Evolutionary conservation across 2,888 invertebrate genomes (phyloP), one percentile per base, ranked within the genome.

Genomic region (Limulus polyphemus): DNA sequence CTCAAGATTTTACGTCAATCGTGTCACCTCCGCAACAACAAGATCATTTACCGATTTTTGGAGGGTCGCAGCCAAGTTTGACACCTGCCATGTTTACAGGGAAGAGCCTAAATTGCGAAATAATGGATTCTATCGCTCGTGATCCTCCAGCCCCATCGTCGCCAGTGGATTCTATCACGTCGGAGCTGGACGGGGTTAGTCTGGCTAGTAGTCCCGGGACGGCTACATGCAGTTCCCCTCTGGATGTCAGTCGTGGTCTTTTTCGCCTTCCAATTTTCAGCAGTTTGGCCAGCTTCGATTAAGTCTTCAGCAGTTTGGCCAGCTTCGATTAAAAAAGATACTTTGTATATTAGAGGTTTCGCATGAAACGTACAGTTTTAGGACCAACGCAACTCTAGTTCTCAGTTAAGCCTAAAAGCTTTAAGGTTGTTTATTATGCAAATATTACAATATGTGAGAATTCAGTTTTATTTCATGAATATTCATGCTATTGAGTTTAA

Each of bases 1-100:
- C 67, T n/a, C 67, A 66, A 52, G 68, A 70, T 50, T 67, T 67
- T 56, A 52, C 68, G 46, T 57, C 61, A 57, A 57, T 47, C 16
- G 48, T 46, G 12, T 32, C 47, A 17, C 11, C 46, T 47, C 47
- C 13, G 52, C 55, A 49, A 12, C 49, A 32, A 17, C 47, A 46
- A 17, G 49, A 51, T 54, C 14, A 55, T 46, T 58, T 50, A 11
- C 57, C 52, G 10, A 47, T 55, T 32, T 61, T 63, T 50, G 64
- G 62, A 49, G 60, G 57, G 47, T 59, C 62, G 47, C 61, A 62
- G 14, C 58, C 62, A 13, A 57, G 57, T 10, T 50, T 64, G 13
- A 54, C 62, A 47, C 61, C 62, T 32, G 32, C 32, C 32, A 32
- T 32, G 32, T 32, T 32, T 7, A 7, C 3, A 32, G 32, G 32